Percentiles rank a stretch among this genome's conserved stretches.
These are phyloP conservation scores for Neotoma lepida DNA, from an alignment of 2,113 vertebrate genomes.

Conservation along the genomic window DNA sequence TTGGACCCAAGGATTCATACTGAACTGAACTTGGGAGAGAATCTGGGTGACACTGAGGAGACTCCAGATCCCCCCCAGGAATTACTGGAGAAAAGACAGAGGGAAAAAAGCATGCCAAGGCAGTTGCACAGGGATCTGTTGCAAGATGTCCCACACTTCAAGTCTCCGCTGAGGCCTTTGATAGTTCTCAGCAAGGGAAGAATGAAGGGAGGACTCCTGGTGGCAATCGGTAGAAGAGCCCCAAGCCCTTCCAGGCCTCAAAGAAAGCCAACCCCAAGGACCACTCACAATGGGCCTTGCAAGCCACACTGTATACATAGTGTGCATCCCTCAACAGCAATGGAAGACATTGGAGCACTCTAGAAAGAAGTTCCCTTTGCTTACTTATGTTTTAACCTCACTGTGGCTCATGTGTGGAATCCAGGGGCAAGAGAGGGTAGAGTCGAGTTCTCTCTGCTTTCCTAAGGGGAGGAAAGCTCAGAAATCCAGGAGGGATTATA, in stretches of 20 bases:
- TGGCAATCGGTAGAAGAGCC: not conserved
- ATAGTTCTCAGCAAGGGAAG: not conserved
- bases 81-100: not conserved
- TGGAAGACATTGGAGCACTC: not conserved
- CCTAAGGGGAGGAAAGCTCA: not conserved
- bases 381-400: not conserved
- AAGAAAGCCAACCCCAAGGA: not conserved
- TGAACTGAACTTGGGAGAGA: not conserved
- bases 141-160: accelerated
- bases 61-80: not conserved
- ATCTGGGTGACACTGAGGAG: not conserved
- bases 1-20: too few relatives aligned
- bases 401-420: not conserved
- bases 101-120: not conserved
- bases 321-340: too few relatives aligned
- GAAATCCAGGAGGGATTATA: not conserved
- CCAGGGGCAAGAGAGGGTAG: not conserved
- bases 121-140: too few relatives aligned
- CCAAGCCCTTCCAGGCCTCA: too few relatives aligned
- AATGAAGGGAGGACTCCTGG: accelerated
- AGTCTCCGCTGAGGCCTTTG: not conserved
- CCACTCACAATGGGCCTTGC: not conserved
- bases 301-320: not conserved
- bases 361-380: not conserved
- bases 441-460: not conserved